Conservation (phyloP, 1,140 invertebrate genomes). For the Caenorhabditis remanei region DNA sequence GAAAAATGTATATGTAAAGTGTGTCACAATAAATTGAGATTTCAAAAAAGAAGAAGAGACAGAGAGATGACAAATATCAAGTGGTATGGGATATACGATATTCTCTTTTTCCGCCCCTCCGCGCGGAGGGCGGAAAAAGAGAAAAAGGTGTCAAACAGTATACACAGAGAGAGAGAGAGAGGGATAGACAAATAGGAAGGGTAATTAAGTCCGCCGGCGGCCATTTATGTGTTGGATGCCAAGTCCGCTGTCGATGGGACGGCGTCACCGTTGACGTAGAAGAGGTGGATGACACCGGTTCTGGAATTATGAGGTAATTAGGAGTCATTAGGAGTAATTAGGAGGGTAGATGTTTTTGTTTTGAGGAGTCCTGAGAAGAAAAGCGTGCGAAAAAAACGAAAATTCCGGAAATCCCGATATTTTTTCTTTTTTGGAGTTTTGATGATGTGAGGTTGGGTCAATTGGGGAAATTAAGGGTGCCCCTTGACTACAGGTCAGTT, state of each 20-base stretch:
- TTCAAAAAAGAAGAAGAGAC: neutral
- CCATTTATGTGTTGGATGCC: neutral
- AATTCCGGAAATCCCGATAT: too few species aligned
- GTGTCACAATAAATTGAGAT: neutral
- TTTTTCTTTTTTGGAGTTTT: neutral
- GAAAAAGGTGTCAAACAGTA: slow-evolving; percentile 6
- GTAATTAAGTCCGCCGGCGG: neutral
- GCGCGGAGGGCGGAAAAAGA: too few species aligned
- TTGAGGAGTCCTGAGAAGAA: too few species aligned
- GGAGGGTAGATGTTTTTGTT: too few species aligned
- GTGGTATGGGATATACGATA: slow-evolving; percentile 16
- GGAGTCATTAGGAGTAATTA: too few species aligned
- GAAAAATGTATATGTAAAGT: too few species aligned
- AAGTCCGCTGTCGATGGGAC: neutral
- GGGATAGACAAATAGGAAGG: neutral
- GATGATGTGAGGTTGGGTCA: too few species aligned
- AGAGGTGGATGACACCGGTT: slow-evolving; percentile 4
- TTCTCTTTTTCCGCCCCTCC: neutral
- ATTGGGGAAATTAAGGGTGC: too few species aligned
- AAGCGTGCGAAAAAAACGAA: neutral
- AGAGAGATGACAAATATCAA: neutral
- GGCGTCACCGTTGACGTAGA: slow-evolving; percentile 28
- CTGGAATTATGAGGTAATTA: neutral
- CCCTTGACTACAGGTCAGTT: too few species aligned
- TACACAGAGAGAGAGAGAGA: neutral